Evolutionary conservation across 2,797 vertebrate genomes (phyloP).

Genomic region (Sitta carolinensis): DNA sequence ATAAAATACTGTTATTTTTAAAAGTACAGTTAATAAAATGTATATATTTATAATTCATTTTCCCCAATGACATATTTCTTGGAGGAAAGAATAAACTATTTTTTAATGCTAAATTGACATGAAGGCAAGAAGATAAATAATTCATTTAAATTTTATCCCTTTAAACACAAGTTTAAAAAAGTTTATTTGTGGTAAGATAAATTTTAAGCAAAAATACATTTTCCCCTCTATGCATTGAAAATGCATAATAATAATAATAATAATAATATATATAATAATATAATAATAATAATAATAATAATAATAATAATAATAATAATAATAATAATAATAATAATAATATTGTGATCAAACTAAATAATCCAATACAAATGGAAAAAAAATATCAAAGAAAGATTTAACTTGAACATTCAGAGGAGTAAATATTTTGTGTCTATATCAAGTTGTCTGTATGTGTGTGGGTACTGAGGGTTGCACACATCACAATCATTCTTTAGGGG

Average conservation of each 20-base stretch:
- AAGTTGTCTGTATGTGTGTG: not conserved
- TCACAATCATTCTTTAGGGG: not conserved
- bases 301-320: not conserved
- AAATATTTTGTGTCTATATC: not conserved
- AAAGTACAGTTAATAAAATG: not conserved
- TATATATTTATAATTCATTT: not conserved
- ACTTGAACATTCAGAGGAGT: not conserved
- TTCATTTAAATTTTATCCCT: not conserved
- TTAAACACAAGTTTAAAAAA: not conserved
- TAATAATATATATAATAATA: not conserved
- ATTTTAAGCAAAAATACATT: not conserved
- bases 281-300: not conserved
- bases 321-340: too few relatives aligned
- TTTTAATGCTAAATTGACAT: not conserved
- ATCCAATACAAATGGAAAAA: not conserved
- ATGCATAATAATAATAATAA: not conserved
- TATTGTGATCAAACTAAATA: not conserved
- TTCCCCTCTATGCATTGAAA: not conserved
- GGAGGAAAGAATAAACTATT: not conserved
- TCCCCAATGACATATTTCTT: not conserved
- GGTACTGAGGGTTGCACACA: not conserved
- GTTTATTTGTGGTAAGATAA: not conserved
- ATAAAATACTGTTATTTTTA: not conserved
- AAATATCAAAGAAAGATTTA: not conserved
- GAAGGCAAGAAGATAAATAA: not conserved